phyloP scores from a whole-genome alignment of 2,888 invertebrate genomes.

The Periphyllus acericola region DNA sequence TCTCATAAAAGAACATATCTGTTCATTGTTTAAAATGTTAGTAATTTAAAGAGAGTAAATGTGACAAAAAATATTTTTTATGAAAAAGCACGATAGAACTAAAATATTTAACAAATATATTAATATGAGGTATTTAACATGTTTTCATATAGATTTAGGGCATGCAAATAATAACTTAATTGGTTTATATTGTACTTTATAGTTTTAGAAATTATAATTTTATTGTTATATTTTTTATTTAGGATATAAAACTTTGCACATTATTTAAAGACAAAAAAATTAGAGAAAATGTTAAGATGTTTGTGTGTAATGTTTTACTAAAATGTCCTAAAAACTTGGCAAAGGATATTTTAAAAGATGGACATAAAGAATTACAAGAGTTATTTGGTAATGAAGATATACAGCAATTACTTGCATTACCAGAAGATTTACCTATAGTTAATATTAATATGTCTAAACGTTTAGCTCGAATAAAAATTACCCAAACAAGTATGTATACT shows the following conservation, averaged over 20 bases:
- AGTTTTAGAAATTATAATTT: not conserved
- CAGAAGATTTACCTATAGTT: conserved; percentile 43
- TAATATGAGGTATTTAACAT: not conserved
- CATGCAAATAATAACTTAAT: not conserved
- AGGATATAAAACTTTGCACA: conserved; percentile 45
- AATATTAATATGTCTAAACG: conserved; percentile 49
- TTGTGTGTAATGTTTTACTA: conserved; percentile 50
- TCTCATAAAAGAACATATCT: not conserved
- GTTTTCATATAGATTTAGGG: not conserved
- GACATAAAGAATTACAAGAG: conserved; percentile 24
- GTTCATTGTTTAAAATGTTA: too few species aligned
- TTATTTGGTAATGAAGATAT: conserved; percentile 47
- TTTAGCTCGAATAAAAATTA: conserved; percentile 35
- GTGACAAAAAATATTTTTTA: not conserved
- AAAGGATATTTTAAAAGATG: conserved; percentile 55
- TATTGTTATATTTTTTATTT: conserved; percentile 31
- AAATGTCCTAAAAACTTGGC: conserved; percentile 54
- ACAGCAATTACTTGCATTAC: conserved; percentile 38
- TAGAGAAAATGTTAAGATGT: conserved; percentile 53
- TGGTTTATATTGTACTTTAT: not conserved
- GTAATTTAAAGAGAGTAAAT: too few species aligned
- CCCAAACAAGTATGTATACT: conserved; percentile 23
- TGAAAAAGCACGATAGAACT: too few species aligned
- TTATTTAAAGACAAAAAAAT: conserved; percentile 42
- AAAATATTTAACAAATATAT: too few species aligned